Base-by-base conservation (phyloP, 2,797 vertebrate genomes). In the Lutjanus campechanus region DNA sequence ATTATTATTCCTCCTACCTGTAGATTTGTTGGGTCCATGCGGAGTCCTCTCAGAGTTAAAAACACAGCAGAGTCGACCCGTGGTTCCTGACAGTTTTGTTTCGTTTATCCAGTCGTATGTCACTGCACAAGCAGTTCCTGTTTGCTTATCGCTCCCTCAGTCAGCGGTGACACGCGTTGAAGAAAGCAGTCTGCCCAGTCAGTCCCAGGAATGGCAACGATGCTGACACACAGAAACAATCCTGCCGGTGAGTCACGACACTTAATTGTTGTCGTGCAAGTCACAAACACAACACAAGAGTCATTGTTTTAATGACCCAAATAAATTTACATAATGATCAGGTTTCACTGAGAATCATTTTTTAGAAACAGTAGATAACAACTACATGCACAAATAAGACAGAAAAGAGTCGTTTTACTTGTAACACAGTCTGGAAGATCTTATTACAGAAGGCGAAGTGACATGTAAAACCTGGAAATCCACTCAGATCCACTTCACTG, bases 1-100 rank as follows among this genome's bases (percentile, higher is more conserved):
- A 49, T 49, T 55, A 19, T 53, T 58, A 40, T 67, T 22, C 43
- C 17, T 20, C 92, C 60, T 93, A 96, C 95, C 95, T 96, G 94
- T 65, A 96, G 86, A 64, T 87, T 96, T 4, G 94, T 95, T 12
- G 94, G 94, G 75, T 96, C 95, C 95, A 96, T 96, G 54, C 1
- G 73, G 84, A 88, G 77, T 81, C 58, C 49, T 41, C 11, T 20
- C 7, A 36, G 11, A n/a, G 17, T 11, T 11, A 16, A 58, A 79
- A 63, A 49, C 56, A 44, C 58, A 71, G 17, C 44, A 54, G 41
- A 74, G 22, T 63, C 11, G 73, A 25, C 4, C 11, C n/a, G 40
- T 5, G 81, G 19, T 72, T 47, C 25, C 22, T 1, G 7, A 16
- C 58, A 0, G 36, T 44, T 41, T 36, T 11, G 81, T 90, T 88